Evolutionary conservation across 2,888 invertebrate species (phyloP).

Genomic region (Polyploca ridens): DNA sequence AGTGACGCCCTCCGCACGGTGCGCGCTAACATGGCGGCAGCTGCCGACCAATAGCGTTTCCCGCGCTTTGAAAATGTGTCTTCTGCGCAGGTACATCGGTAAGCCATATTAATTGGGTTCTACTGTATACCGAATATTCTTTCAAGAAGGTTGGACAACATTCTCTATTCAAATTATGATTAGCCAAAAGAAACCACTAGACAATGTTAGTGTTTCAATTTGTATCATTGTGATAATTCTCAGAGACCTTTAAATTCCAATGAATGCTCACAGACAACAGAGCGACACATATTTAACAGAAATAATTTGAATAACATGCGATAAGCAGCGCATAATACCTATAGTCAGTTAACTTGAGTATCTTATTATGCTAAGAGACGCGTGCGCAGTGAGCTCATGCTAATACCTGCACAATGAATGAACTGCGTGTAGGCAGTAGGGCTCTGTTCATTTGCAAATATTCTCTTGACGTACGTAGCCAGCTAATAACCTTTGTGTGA

Average conservation of each 20-base stretch:
- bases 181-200: too few relatives aligned
- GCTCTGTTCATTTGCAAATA: conserved; percentile 9
- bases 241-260: background rate
- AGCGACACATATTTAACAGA: background rate
- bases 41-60: too few relatives aligned
- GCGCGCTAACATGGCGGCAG: too few relatives aligned
- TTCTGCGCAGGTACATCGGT: too few relatives aligned
- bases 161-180: too few relatives aligned
- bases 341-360: too few relatives aligned
- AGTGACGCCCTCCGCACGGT: too few relatives aligned
- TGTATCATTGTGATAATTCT: background rate
- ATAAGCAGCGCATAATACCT: background rate
- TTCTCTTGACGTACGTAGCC: conserved; percentile 7
- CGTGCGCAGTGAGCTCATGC: conserved; percentile 13
- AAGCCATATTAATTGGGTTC: too few relatives aligned
- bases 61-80: too few relatives aligned
- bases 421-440: background rate
- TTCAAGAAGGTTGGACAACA: too few relatives aligned
- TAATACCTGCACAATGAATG: conserved; percentile 4
- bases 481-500: background rate
- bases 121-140: too few relatives aligned
- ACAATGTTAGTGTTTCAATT: too few relatives aligned
- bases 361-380: conserved; percentile 27
- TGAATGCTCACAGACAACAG: background rate
- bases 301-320: conserved; percentile 5